Evolutionary conservation across 1,140 invertebrate species (phyloP).

Genomic region (Oryctes rhinoceros): DNA sequence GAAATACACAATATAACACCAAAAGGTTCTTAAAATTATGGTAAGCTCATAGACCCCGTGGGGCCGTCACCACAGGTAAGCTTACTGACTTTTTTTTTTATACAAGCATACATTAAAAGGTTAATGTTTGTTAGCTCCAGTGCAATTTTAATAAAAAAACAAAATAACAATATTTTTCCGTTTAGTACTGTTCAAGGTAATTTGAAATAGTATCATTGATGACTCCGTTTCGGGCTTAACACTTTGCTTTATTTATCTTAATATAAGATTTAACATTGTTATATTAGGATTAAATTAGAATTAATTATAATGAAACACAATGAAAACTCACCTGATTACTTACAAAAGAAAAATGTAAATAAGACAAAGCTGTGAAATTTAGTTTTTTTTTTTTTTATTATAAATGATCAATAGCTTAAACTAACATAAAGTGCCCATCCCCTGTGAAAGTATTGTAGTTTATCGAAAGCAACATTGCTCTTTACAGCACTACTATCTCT

Average conservation of each 20-base stretch:
- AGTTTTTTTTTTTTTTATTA: conserved; percentile 58
- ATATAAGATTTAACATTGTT: no score
- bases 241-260: no score
- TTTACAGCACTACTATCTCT: conserved; percentile 60
- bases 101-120: no score
- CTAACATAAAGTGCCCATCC: conserved; percentile 62
- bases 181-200: no score
- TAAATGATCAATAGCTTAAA: conserved; percentile 61
- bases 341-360: not conserved
- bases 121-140: not conserved
- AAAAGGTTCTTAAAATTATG: no score
- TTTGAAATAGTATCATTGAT: no score
- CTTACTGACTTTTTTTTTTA: no score
- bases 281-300: not conserved
- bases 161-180: no score
- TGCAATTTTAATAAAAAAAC: not conserved
- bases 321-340: not conserved
- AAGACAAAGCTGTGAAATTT: conserved; percentile 20
- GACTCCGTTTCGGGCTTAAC: no score
- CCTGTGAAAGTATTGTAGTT: conserved; percentile 59
- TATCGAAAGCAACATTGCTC: conserved; percentile 60
- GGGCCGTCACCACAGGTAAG: no score
- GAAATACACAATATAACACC: no score
- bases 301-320: not conserved
- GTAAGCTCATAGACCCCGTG: no score